phyloP scores from a whole-genome alignment of 2,797 vertebrate species.

The Gadopsis bispinosus region DNA sequence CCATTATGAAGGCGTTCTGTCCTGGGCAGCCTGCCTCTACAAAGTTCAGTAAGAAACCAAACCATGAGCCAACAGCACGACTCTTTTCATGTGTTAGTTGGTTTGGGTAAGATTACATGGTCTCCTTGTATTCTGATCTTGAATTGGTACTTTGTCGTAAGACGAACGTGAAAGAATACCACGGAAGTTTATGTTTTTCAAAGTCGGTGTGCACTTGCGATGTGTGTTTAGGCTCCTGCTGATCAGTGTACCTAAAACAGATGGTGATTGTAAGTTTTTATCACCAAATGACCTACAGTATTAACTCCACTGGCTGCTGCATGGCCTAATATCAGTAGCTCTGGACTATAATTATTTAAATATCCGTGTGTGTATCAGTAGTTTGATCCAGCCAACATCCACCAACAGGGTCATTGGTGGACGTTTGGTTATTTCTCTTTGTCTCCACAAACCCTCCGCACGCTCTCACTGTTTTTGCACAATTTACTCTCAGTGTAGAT shows the following conservation, averaged over 20 bases:
- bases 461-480: conserved; percentile 19
- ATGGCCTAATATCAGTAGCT: not conserved
- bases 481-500: conserved; percentile 39
- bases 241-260: conserved; percentile 12
- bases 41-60: conserved; percentile 44
- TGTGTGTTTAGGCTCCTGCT: not conserved
- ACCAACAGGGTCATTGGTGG: not conserved
- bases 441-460: conserved; percentile 23
- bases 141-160: not conserved
- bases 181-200: not conserved
- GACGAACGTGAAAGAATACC: not conserved
- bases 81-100: not conserved
- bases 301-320: not conserved
- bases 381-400: not conserved
- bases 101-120: not conserved
- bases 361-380: not conserved
- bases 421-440: conserved; percentile 21
- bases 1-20: conserved; percentile 36
- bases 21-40: conserved; percentile 34
- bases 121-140: not conserved
- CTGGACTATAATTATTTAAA: conserved; percentile 21
- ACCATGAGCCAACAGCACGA: not conserved
- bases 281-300: conserved; percentile 10
- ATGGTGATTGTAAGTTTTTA: conserved; percentile 10
- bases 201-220: not conserved